Conservation (phyloP, 2,113 vertebrate genomes). For the Camarhynchus parvulus region DNA sequence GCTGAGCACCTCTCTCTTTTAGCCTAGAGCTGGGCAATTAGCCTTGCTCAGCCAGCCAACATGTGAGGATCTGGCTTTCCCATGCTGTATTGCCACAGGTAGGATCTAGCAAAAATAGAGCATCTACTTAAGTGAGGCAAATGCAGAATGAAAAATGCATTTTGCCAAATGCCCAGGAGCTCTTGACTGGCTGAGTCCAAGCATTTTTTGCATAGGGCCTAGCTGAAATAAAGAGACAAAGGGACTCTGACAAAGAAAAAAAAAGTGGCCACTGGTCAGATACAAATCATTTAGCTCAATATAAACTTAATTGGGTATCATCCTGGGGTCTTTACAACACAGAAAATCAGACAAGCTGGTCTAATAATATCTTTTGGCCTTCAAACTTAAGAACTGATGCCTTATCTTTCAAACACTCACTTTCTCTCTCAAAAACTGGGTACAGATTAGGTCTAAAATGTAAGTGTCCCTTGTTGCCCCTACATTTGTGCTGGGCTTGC, state of each 20-base stretch:
- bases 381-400: background rate
- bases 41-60: background rate
- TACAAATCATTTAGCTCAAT: background rate
- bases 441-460: background rate
- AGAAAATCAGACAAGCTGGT: background rate
- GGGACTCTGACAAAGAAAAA: background rate
- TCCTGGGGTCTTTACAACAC: background rate
- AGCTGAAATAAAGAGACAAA: background rate
- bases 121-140: background rate
- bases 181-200: background rate
- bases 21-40: background rate
- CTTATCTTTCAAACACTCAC: background rate
- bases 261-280: background rate
- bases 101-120: background rate
- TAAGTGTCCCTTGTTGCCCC: background rate
- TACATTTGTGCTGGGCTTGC: background rate
- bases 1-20: background rate
- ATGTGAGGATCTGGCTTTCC: background rate
- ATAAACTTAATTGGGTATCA: background rate
- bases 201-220: background rate
- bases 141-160: background rate
- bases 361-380: background rate
- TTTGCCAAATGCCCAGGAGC: background rate
- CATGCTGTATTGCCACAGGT: background rate
- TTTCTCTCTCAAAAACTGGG: background rate